Percentiles rank a stretch among this genome's conserved stretches.
Evolutionary conservation across 2,113 vertebrate species (phyloP).

Genomic region (Oceanodroma tethys): DNA sequence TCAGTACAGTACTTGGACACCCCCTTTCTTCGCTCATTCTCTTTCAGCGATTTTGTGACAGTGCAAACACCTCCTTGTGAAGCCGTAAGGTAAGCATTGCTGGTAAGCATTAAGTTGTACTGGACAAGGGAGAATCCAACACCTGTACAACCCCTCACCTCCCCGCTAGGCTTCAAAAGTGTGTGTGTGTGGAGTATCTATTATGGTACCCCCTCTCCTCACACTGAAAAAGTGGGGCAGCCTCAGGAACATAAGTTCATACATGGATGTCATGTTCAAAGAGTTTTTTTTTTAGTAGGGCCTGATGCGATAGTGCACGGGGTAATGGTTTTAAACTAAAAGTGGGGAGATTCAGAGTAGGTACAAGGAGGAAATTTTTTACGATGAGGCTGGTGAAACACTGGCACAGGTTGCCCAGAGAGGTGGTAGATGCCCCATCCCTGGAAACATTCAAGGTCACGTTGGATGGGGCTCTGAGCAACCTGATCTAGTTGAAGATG

Average conservation of each 20-base stretch:
- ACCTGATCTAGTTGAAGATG: not conserved
- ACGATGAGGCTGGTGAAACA: not conserved
- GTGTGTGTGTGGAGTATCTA: not conserved
- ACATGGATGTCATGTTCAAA: not conserved
- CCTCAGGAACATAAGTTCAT: not conserved
- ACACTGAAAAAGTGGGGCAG: not conserved
- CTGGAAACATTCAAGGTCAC: rapidly evolving
- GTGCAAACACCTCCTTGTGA: not conserved
- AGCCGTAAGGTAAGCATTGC: not conserved
- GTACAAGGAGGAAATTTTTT: not conserved
- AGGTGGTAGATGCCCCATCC: not conserved
- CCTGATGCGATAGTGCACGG: not conserved
- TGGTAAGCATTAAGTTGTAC: not conserved
- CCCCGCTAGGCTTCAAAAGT: not conserved
- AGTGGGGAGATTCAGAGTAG: not conserved
- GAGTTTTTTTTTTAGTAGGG: not conserved
- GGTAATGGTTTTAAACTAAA: not conserved
- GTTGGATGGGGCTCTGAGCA: rapidly evolving
- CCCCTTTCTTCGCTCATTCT: not conserved
- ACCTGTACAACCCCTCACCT: not conserved
- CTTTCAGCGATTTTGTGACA: not conserved
- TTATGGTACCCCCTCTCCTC: not conserved
- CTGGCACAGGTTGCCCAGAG: not conserved
- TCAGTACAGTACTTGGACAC: not conserved
- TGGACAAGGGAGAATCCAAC: not conserved